Percentiles rank a stretch among this genome's conserved stretches.
phyloP scores from a whole-genome alignment of 2,797 vertebrate genomes.

The Myotis pilosus region DNA sequence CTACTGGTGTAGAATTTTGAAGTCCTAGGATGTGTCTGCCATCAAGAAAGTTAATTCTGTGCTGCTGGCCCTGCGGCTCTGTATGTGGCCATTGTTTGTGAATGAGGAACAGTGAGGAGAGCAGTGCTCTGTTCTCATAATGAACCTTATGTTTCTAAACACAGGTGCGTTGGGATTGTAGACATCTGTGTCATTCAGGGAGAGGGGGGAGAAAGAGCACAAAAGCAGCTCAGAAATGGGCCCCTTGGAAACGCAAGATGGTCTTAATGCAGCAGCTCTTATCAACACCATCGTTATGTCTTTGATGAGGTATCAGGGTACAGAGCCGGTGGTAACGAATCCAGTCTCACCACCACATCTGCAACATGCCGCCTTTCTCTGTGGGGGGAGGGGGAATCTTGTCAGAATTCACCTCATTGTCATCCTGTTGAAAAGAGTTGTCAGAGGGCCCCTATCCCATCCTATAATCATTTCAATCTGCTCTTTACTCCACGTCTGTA shows the following conservation, averaged over 20 bases:
- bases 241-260: conserved; percentile 42
- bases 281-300: conserved; percentile 18
- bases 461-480: neutral
- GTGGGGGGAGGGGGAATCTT: neutral
- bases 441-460: neutral
- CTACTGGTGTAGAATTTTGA: conserved; percentile 55
- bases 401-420: neutral
- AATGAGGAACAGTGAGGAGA: neutral
- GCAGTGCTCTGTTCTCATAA: conserved; percentile 60
- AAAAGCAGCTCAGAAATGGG: conserved; percentile 47
- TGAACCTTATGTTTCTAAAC: conserved; percentile 71
- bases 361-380: conserved; percentile 5
- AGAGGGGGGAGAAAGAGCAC: neutral
- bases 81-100: conserved; percentile 57
- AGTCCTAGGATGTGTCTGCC: conserved; percentile 67
- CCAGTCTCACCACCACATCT: neutral
- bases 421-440: conserved; percentile 33
- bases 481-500: neutral
- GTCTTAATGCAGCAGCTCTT: neutral
- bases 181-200: conserved; percentile 59
- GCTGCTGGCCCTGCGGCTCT: neutral
- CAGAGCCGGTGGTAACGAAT: conserved; percentile 12
- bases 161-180: conserved; percentile 65
- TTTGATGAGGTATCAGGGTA: conserved; percentile 39
- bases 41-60: conserved; percentile 39